Base-by-base conservation (phyloP, 2,113 vertebrate species). In the Microcebus murinus region DNA sequence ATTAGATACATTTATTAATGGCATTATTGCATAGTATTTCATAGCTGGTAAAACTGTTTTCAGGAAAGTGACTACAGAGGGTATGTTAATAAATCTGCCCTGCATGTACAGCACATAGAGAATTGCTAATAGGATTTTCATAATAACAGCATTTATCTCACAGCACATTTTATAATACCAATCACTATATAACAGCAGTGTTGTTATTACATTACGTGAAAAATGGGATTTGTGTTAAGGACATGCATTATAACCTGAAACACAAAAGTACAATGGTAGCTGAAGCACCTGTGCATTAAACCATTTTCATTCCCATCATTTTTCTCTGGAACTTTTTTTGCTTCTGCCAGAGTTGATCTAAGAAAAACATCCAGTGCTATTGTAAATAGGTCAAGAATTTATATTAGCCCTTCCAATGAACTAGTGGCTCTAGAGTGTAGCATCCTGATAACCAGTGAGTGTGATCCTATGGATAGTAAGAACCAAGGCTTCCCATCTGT, bases 101-200 rank as follows among this genome's bases (percentile, higher is more conserved):
- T 96, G 93, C 82, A 73, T 67, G 83, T 94, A 85, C 48, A 71
- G 91, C 83, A 98, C 87, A 36, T 21, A 94, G 96, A 91, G 95
- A 95, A 96, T 97, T 93, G 79, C 95, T 98, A 98, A 99, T 98
- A 98, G 98, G 98, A 98, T 98, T 99, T 98, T 94, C 97, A 97
- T 98, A 98, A 98, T 98, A 97, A 97, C 93, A 94, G 85, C 95
- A 98, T 98, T 98, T 98, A 98, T 98, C 97, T 98, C 95, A 80
- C 82, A 79, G 95, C 92, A 91, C 89, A 96, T 97, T 98, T 95
- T 97, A 94, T 95, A 98, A 98, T 95, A 97, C 96, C 96, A 94
- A 97, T 98, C 97, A 97, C 82, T 93, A n/a, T 45, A 95, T 80
- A 98, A 97, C 39, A 61, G 92, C 68, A 80, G 65, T 73, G 87